Base-by-base conservation (phyloP, 2,113 vertebrate species). In the Puma concolor region DNA sequence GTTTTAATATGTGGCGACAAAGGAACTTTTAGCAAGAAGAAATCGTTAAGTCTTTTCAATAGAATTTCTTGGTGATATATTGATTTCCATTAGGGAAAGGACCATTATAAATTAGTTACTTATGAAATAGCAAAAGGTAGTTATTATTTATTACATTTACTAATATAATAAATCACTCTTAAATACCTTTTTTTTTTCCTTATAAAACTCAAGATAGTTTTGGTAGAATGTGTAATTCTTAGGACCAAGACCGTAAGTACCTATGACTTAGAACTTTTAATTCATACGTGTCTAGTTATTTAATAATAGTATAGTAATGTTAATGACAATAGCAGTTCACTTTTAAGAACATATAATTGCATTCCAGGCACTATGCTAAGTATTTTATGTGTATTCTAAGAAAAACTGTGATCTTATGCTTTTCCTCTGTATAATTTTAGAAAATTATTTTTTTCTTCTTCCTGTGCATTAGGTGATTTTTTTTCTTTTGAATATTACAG, bases 1-100 rank as follows among this genome's bases (percentile, higher is more conserved):
- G 16, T 93, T 94, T 93, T 95, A 66, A n/a, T 50, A n/a, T 63
- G 6, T 91, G 38, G 25, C 29, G 41, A 94, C 16, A 96, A 88
- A 93, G 89, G 54, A 84, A 25, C 31, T 93, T 89, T 31, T 29
- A 76, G 27, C 21, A 91, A 74, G 14, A 84, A 95, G 33, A 87
- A 79, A 57, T 93, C 85, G 27, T 0, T 87, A 77, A 94, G 25
- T 85, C 36, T 93, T 74, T 95, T 79, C 25, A 64, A 2, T 54
- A 93, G 69, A 80, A 89, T 90, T 63, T 95, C 74, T 85, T 85
- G 13, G 10, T 93, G 15, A 72, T 64, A 21, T 33, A 66, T 90
- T 90, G 7, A 83, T 96, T 97, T 80, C 57, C 13, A 69, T 48
- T 88, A 87, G 10, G 29, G 33, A 69, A 91, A 84, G 27, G 23